Evolutionary conservation across 1,140 invertebrate species (phyloP).

Genomic region (Microplitis mediator): DNA sequence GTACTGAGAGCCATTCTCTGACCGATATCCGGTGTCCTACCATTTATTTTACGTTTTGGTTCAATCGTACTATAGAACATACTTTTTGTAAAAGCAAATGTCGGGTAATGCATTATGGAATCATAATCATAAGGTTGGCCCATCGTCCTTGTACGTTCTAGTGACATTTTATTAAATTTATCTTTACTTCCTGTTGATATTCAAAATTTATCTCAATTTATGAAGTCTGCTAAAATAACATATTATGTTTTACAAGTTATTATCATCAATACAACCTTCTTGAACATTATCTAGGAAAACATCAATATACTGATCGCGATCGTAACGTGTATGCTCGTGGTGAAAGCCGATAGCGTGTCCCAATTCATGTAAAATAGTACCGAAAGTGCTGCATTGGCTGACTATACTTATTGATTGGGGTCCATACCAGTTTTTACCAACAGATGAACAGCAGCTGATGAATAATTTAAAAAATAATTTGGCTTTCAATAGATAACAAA

Average conservation of each 20-base stretch:
- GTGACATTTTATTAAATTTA: too few species aligned
- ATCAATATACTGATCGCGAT: constrained; percentile 91
- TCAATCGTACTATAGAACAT: constrained; percentile 85
- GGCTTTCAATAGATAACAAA: too few species aligned
- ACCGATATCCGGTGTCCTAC: constrained; percentile 89
- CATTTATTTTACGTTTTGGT: constrained; percentile 80
- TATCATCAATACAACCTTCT: constrained; percentile 90
- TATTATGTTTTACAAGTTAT: constrained; percentile 82
- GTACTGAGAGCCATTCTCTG: constrained; percentile 88
- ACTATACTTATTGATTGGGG: constrained; percentile 97
- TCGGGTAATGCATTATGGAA: constrained; percentile 98
- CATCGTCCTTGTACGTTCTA: constrained; percentile 95
- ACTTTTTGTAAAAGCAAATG: constrained; percentile 87
- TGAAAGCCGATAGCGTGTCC: constrained; percentile 98
- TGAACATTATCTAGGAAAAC: constrained; percentile 96
- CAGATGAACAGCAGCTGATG: constrained; percentile 95
- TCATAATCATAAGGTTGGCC: constrained; percentile 95
- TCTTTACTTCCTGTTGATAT: too few species aligned
- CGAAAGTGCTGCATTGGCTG: constrained; percentile 99
- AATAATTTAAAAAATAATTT: too few species aligned
- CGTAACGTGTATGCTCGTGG: constrained; percentile 98
- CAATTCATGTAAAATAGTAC: constrained; percentile 97
- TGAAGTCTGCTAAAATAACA: too few species aligned
- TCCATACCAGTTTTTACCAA: constrained; percentile 95
- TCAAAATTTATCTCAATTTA: too few species aligned